phyloP scores from a whole-genome alignment of 2,888 invertebrate genomes.

The Eucera pruinosa region DNA sequence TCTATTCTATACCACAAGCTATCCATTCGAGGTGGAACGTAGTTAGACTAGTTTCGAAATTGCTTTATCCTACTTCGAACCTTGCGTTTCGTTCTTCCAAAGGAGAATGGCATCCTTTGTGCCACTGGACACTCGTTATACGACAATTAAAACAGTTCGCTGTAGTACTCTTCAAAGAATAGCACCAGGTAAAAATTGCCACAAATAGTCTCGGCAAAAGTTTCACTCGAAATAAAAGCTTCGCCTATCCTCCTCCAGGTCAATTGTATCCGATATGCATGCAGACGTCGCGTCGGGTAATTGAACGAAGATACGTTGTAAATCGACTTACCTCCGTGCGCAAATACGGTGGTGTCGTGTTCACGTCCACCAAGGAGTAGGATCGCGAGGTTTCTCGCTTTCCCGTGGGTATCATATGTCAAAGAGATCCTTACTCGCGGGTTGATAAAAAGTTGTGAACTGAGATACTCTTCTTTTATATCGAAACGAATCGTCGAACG shows the following conservation, averaged over 20 bases:
- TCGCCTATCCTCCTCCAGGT: too few relatives aligned
- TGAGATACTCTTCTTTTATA: background rate
- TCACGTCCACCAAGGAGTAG: conserved; percentile 29
- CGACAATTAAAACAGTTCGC: background rate
- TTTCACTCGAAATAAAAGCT: background rate
- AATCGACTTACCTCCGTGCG: conserved; percentile 38
- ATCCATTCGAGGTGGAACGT: background rate
- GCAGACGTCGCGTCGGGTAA: background rate
- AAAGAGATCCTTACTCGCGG: background rate
- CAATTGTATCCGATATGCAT: background rate
- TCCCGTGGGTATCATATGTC: conserved; percentile 43
- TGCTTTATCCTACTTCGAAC: background rate
- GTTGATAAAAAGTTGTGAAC: background rate
- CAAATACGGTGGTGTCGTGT: conserved; percentile 28
- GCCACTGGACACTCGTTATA: background rate
- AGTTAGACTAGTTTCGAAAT: background rate
- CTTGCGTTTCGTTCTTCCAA: background rate
- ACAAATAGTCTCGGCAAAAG: too few relatives aligned
- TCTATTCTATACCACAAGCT: background rate
- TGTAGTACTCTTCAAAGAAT: too few relatives aligned
- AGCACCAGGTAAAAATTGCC: background rate
- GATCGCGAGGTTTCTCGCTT: conserved; percentile 42
- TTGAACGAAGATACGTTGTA: background rate
- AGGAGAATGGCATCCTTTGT: too few relatives aligned
- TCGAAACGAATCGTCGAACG: background rate